These are phyloP conservation scores for Drosophila austrosaltans DNA, from an alignment of 2,888 invertebrate genomes.

Conservation along the genomic window DNA sequence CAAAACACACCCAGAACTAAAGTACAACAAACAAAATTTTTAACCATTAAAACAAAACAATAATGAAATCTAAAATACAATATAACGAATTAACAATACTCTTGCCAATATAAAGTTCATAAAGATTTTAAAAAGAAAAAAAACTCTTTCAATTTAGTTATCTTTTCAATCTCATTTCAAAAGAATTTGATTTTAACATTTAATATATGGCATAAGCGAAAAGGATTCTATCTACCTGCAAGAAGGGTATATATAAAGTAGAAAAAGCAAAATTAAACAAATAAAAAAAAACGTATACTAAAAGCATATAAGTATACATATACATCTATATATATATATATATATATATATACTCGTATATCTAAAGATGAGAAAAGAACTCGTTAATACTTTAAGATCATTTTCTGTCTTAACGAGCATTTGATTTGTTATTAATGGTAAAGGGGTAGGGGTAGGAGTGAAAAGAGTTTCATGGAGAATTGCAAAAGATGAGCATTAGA, in stretches of 20 bases:
- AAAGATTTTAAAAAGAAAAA: too few species aligned
- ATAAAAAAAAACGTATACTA: neutral
- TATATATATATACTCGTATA: neutral
- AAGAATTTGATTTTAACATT: too few species aligned
- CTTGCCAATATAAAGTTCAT: too few species aligned
- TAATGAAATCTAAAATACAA: neutral
- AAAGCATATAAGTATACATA: neutral
- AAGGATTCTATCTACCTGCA: constrained; percentile 1
- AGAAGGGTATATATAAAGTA: neutral
- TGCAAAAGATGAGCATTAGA: constrained; percentile 29
- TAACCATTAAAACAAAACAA: constrained; percentile 7
- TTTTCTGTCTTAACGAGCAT: constrained; percentile 61
- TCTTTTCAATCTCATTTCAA: too few species aligned
- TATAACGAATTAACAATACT: too few species aligned
- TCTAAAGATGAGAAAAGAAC: constrained; percentile 4
- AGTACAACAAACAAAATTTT: neutral
- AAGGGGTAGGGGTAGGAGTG: constrained; percentile 10
- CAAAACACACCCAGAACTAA: constrained; percentile 40
- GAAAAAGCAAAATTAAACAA: neutral
- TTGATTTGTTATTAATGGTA: constrained; percentile 67
- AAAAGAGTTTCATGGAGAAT: neutral
- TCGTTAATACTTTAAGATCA: constrained; percentile 34
- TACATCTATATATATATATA: neutral
- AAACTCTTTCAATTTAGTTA: too few species aligned
- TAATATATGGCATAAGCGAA: too few species aligned